Conservation (phyloP, 2,113 vertebrate species). For the Tenrec ecaudatus region DNA sequence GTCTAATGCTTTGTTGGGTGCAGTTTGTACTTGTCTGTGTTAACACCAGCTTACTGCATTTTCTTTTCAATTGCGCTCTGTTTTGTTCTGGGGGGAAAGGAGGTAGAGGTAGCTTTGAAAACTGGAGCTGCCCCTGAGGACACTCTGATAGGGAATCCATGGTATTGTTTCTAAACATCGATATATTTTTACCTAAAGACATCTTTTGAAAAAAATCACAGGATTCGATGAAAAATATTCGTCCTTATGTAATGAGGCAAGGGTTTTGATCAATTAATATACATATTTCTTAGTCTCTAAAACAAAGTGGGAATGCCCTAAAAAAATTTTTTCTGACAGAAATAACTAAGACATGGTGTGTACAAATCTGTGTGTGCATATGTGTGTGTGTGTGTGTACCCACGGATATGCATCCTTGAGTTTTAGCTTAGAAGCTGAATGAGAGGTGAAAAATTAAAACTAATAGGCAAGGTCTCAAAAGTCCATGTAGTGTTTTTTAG, state of each 20-base stretch:
- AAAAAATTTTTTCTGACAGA: constrained; percentile 54
- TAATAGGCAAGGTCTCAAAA: constrained; percentile 53
- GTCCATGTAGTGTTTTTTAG: constrained; percentile 54
- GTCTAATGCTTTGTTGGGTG: background rate
- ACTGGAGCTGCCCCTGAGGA: background rate
- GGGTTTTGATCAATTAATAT: background rate
- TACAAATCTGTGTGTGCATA: background rate
- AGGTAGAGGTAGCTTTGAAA: background rate
- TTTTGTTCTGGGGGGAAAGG: background rate
- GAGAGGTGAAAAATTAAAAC: constrained; percentile 66
- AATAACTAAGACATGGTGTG: background rate
- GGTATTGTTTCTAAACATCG: background rate
- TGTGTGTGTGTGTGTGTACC: background rate
- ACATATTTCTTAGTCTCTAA: background rate
- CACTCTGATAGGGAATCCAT: background rate
- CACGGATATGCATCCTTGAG: background rate
- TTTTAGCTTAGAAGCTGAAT: constrained; percentile 33
- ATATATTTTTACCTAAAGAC: background rate
- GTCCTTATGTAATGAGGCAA: constrained; percentile 27
- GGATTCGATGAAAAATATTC: background rate
- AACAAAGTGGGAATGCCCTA: constrained; percentile 21
- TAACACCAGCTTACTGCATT: background rate
- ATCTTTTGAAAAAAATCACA: background rate
- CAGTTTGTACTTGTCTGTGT: background rate
- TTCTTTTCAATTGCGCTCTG: constrained; percentile 18